Base-by-base conservation (phyloP, 1,140 invertebrate genomes). In the Zaprionus africanus region DNA sequence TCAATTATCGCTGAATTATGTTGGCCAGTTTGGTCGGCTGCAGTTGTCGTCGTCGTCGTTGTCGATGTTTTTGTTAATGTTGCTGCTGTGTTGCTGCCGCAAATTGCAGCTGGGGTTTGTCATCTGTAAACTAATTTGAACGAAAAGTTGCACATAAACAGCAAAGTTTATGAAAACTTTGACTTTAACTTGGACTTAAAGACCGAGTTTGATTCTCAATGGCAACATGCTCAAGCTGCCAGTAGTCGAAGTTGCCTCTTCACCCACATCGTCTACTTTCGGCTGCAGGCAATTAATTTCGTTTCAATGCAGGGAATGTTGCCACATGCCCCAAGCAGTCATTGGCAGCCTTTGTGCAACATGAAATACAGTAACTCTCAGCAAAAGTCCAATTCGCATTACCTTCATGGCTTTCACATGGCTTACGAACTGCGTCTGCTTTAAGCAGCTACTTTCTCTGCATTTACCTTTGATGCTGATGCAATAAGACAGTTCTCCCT, bases 1-100 rank as follows among this genome's bases (percentile, higher is more conserved):
- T 70, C 65, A 76, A 75, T 64, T 69, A 69, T 69, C 46, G 56
- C 12, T n/a, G 36, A 74, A 84, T 85, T 85, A 85, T 81, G 78
- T 65, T 81, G 78, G 68, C 54, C 73, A 71, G 54, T 36, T 74
- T 73, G 53, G 36, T 17, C 26, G 36, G 38, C 13, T 59, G 41
- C 41, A 11, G 9, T 34, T 34, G 31, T 34, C 31, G 31, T 11
- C 3, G 41, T 46, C 3, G n/a, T n/a, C 41, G 62, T 28, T 64
- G 22, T 43, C 22, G 22, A 19, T 31, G 56, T 36, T 64, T 17
- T 43, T 49, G 26, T n/a, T 54, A 24, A 5, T 56, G 36, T 36
- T 64, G 38, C 24, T 67, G 65, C 65, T 26, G 28, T 56, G 26
- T 36, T 64, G 38, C 34, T 67, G 56, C 65, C 34, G 28, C 22